These are phyloP conservation scores for Atta texana DNA, from an alignment of 1,140 invertebrate species.

Conservation along the genomic window DNA sequence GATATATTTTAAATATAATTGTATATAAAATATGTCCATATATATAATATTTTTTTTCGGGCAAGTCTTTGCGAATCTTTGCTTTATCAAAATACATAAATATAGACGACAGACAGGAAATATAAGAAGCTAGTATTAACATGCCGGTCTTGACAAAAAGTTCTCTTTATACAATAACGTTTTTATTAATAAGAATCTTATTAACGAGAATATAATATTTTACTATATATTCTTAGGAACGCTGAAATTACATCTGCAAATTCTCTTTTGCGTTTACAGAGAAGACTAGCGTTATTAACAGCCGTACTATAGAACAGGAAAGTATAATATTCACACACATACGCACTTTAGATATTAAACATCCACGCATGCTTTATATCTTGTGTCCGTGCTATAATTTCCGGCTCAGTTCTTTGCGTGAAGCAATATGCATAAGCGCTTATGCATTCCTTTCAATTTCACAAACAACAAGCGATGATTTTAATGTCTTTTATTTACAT, in stretches of 20 bases:
- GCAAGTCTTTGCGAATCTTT: not conserved
- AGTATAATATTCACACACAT: not conserved
- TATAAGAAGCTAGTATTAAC: not conserved
- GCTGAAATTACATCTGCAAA: not conserved
- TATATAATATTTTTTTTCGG: no score
- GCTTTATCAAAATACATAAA: slow-evolving; percentile 6
- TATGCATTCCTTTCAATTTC: not conserved
- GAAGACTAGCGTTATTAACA: slow-evolving; percentile 43
- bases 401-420: not conserved
- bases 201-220: not conserved
- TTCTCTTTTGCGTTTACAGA: not conserved
- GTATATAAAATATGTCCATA: no score
- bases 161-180: not conserved
- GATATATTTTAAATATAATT: no score
- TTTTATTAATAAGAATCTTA: not conserved
- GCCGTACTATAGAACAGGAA: not conserved
- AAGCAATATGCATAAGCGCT: not conserved
- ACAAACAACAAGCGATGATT: not conserved
- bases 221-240: not conserved
- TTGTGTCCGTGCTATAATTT: not conserved
- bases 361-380: not conserved
- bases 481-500: not conserved
- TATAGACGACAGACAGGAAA: not conserved
- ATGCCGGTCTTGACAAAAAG: not conserved
- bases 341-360: not conserved